phyloP scores from a whole-genome alignment of 1,140 invertebrate species.

The Drosophila orena region DNA sequence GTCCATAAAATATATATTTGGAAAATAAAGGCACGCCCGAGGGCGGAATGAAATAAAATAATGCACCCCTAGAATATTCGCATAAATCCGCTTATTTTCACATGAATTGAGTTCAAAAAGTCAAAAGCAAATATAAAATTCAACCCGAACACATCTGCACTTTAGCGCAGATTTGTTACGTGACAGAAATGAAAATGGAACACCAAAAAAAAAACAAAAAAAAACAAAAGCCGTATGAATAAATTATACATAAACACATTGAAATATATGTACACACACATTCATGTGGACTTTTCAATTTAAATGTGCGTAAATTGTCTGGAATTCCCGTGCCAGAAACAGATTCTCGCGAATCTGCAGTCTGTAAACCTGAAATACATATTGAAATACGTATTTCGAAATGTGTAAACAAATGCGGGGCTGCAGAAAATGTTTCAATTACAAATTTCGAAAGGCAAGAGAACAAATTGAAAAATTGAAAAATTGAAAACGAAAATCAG shows the following conservation, averaged over 20 bases:
- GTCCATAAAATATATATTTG: slow-evolving; percentile 9
- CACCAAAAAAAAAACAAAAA: slow-evolving; percentile 6
- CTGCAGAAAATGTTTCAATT: slow-evolving; percentile 64
- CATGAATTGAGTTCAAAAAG: slow-evolving; percentile 49
- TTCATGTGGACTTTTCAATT: slow-evolving; percentile 39
- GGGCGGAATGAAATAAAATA: slow-evolving; percentile 18
- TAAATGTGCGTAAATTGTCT: slow-evolving; percentile 48
- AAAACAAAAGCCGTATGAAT: slow-evolving; percentile 19
- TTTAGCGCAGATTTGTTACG: slow-evolving; percentile 45
- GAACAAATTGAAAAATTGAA: background rate
- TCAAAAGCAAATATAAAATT: slow-evolving; percentile 50
- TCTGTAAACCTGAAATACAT: slow-evolving; percentile 29
- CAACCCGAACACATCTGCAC: slow-evolving; percentile 37
- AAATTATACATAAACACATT: slow-evolving; percentile 33
- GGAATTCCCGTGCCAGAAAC: slow-evolving; percentile 27
- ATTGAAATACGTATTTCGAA: slow-evolving; percentile 31
- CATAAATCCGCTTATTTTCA: slow-evolving; percentile 62
- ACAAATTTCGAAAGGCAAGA: slow-evolving; percentile 26
- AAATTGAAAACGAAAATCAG: slow-evolving; percentile 8
- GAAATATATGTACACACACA: slow-evolving; percentile 15
- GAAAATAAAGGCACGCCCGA: slow-evolving; percentile 19
- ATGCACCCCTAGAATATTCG: slow-evolving; percentile 8
- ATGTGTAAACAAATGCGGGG: slow-evolving; percentile 56
- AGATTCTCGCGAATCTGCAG: slow-evolving; percentile 17
- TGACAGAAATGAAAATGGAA: slow-evolving; percentile 45